These are phyloP conservation scores for Spongilla lacustris DNA, from an alignment of 37 sponge, comb jelly and placozoan species.

Conservation along the genomic window DNA sequence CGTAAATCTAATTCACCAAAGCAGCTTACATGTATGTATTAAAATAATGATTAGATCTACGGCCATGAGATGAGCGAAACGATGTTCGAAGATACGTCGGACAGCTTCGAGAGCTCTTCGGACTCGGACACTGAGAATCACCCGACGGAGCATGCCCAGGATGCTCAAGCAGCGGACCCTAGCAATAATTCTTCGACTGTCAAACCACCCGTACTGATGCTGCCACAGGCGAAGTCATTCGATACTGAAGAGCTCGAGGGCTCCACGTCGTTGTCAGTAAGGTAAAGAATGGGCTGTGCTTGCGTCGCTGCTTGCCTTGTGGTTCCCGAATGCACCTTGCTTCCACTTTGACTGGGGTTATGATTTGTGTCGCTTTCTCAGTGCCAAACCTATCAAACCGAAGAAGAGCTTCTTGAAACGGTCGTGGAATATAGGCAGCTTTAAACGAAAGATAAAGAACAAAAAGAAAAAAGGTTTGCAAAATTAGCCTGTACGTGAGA, in stretches of 20 bases:
- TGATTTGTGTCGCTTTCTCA: not conserved
- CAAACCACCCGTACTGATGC: not conserved
- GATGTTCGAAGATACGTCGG: not conserved
- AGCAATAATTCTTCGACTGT: not conserved
- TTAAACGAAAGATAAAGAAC: conserved; percentile 57
- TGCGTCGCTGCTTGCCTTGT: not conserved
- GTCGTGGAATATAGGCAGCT: conserved; percentile 26
- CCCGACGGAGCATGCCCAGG: not conserved
- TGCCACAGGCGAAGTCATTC: not conserved
- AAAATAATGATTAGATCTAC: not conserved
- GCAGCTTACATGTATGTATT: not conserved
- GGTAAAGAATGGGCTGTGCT: not conserved
- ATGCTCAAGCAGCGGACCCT: not conserved
- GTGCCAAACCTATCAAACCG: not conserved
- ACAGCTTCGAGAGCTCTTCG: not conserved
- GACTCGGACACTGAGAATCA: not conserved
- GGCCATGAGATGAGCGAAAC: not conserved
- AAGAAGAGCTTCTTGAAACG: not conserved
- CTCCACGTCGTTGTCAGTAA: not conserved
- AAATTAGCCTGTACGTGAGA: not conserved
- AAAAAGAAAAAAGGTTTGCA: conserved; percentile 44
- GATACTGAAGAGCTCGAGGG: not conserved
- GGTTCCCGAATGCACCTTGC: not conserved
- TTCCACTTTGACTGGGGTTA: not conserved
- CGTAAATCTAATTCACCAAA: not conserved